Percentiles rank a stretch among this genome's conserved stretches.
Evolutionary conservation across 2,113 vertebrate species (phyloP).

Genomic region (Meleagris gallopavo): DNA sequence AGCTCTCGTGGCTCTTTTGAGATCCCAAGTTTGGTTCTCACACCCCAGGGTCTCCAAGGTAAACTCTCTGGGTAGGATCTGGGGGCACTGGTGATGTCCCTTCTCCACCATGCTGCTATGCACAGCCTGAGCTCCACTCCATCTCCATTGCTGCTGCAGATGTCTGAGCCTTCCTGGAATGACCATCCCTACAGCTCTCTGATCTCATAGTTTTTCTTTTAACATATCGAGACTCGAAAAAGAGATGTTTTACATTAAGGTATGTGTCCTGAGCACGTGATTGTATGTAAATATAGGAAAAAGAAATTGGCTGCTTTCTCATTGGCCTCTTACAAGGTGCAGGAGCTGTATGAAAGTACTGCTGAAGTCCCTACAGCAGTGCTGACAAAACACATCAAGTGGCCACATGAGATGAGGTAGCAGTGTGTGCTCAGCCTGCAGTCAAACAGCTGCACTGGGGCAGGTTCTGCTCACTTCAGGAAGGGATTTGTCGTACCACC

Average conservation of each 20-base stretch:
- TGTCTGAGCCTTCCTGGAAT: too few relatives aligned
- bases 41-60: background rate
- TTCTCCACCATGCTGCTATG: background rate
- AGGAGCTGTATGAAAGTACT: background rate
- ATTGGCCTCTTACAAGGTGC: background rate
- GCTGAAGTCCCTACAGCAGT: background rate
- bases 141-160: background rate
- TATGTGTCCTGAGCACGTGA: accelerated
- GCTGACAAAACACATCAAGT: background rate
- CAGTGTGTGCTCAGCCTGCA: background rate
- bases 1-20: background rate
- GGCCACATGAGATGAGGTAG: background rate
- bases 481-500: background rate
- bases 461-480: background rate
- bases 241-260: background rate
- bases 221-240: background rate
- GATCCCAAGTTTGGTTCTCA: background rate
- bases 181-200: too few relatives aligned
- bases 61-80: background rate
- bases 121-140: background rate
- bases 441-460: background rate
- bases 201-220: background rate
- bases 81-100: accelerated
- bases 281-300: background rate
- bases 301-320: background rate